phyloP scores from a whole-genome alignment of 2,797 vertebrate species.

The Anabacerthia variegaticeps region DNA sequence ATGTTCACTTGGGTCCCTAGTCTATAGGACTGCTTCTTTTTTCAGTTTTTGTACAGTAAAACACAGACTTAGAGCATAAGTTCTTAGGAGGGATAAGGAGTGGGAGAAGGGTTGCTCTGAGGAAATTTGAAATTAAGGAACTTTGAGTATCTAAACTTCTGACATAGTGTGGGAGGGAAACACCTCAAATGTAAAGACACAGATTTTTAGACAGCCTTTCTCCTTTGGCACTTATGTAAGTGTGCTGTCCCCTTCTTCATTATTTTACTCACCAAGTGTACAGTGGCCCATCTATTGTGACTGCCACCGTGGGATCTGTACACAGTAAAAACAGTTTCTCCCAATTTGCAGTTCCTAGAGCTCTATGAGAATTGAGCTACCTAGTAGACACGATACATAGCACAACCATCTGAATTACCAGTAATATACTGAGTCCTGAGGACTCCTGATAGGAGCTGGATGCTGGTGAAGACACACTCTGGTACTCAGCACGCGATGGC shows the following conservation, averaged over 20 bases:
- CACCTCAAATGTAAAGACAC: background rate
- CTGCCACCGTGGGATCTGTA: background rate
- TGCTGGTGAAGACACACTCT: background rate
- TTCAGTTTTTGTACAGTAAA: background rate
- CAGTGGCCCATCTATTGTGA: background rate
- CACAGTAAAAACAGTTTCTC: background rate
- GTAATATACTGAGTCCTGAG: background rate
- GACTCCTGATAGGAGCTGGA: background rate
- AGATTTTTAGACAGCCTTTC: background rate
- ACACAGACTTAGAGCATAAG: background rate
- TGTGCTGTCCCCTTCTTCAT: background rate
- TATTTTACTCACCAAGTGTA: background rate
- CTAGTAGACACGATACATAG: accelerated
- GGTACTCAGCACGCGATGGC: accelerated
- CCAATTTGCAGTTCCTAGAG: background rate
- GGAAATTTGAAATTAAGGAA: background rate
- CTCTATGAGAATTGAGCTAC: background rate
- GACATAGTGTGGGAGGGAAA: background rate
- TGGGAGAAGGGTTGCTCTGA: background rate
- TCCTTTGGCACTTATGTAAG: background rate
- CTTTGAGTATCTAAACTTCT: background rate
- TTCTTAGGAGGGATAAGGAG: background rate
- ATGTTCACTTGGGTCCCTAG: background rate
- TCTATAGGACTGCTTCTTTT: background rate
- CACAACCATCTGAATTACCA: background rate